Evolutionary conservation across 2,888 invertebrate genomes (phyloP), one percentile per base, ranked within the genome.

Genomic region (Athetis lepigone): DNA sequence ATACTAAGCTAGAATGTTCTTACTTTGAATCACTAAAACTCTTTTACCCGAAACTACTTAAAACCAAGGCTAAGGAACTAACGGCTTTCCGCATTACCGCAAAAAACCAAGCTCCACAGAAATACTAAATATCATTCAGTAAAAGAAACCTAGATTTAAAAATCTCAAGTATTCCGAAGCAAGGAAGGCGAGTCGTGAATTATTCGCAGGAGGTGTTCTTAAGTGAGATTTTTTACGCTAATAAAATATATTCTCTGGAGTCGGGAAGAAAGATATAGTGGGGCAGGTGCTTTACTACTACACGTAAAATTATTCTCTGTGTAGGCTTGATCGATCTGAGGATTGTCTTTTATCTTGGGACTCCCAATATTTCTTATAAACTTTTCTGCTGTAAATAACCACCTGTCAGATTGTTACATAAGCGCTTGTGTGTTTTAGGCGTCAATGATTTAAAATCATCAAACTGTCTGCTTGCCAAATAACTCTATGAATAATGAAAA

Each of bases 121-220:
- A 36, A 52, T 43, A 74, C 47, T 74, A 52, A 72, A 74, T 70
- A 70, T 59, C 47, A 68, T 67, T 39, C 37, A 59, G 40, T 36
- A 36, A 58, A 25, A 54, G 42, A 74, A 64, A 66, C 47, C 58
- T 67, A 58, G 68, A 59, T 60, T 68, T 70, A 54, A 73, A 69
- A 74, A 74, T 56, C 37, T 73, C 58, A 67, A 69, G 45, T 49
- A 42, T 68, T 56, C 33, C 27, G 33, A n/a, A 23, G 33, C 45
- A 37, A 55, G 55, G 27, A 51, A 57, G 37, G 52, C 29, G 46
- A 60, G 16, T 18, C 46, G 60, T 61, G 61, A 76, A 51, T 76
- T 61, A 76, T 73, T 33, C 16, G 37, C 36, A 23, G 25, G 55
- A 11, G 50, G 43, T 49, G 21, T 40, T 42, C 45, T 42, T 57